phyloP scores from a whole-genome alignment of 2,797 vertebrate genomes.

The Lagodon rhomboides region DNA sequence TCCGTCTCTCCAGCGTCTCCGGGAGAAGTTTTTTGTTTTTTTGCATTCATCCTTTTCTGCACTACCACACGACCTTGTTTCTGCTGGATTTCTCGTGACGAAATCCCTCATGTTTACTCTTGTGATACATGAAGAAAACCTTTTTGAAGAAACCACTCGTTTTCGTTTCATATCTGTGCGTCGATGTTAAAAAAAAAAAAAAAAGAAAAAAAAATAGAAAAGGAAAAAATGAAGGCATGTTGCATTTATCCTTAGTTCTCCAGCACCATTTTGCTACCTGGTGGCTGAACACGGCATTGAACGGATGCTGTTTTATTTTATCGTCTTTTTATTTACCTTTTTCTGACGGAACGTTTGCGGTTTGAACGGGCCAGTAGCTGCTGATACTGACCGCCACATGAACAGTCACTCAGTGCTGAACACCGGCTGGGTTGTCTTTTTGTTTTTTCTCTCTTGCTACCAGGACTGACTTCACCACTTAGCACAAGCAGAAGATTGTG shows the following conservation, averaged over 20 bases:
- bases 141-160: constrained; percentile 68
- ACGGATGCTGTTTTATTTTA: constrained; percentile 67
- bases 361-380: constrained; percentile 70
- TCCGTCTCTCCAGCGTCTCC: constrained; percentile 62
- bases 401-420: constrained; percentile 33
- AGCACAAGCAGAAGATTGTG: constrained; percentile 67
- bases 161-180: constrained; percentile 66
- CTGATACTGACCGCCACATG: constrained; percentile 54
- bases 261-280: constrained; percentile 72
- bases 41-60: constrained; percentile 62
- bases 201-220: constrained; percentile 25
- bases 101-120: constrained; percentile 73
- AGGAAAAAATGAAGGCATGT: constrained; percentile 67
- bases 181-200: constrained; percentile 48
- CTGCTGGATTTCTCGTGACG: constrained; percentile 55
- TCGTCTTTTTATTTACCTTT: constrained; percentile 53
- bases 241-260: constrained; percentile 68
- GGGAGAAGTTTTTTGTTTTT: constrained; percentile 31
- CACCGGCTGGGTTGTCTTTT: constrained; percentile 48
- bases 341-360: constrained; percentile 57
- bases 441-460: constrained; percentile 41
- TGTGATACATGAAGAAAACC: constrained; percentile 68
- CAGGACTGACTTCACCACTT: constrained; percentile 60
- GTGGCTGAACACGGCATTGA: constrained; percentile 74
- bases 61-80: constrained; percentile 57